Percentiles rank a stretch among this genome's conserved stretches.
Evolutionary conservation across 2,797 vertebrate genomes (phyloP).

Genomic region (Sternotherus odoratus): DNA sequence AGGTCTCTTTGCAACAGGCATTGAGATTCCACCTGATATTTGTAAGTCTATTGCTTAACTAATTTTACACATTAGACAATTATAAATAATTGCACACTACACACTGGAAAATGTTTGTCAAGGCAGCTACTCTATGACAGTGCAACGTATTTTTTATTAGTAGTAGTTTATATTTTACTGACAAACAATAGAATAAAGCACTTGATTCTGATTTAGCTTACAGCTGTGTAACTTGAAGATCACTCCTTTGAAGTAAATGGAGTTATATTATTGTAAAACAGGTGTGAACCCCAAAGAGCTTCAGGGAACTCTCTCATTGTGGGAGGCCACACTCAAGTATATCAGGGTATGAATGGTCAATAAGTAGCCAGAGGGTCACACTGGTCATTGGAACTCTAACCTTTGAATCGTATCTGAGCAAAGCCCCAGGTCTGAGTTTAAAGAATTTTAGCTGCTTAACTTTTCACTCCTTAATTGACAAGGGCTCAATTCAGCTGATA

Average conservation of each 20-base stretch:
- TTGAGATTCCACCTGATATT: background rate
- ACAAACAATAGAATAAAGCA: background rate
- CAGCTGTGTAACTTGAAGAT: conserved; percentile 2
- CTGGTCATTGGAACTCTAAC: background rate
- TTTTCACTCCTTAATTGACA: background rate
- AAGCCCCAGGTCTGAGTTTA: conserved; percentile 18
- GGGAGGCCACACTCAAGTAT: conserved; percentile 19
- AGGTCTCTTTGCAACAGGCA: background rate
- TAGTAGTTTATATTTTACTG: background rate
- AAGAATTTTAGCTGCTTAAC: background rate
- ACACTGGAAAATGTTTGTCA: background rate
- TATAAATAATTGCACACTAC: background rate
- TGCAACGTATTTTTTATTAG: conserved; percentile 8
- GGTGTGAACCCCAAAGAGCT: background rate
- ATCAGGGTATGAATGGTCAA: conserved; percentile 58
- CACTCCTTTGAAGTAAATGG: background rate
- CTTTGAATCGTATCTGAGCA: conserved; percentile 10
- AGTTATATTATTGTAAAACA: background rate
- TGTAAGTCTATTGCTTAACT: background rate
- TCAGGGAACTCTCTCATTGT: background rate
- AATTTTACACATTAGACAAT: conserved; percentile 19
- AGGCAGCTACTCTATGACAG: background rate
- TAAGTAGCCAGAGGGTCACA: conserved; percentile 65
- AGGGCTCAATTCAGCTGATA: conserved; percentile 5
- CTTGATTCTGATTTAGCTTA: background rate